These are phyloP conservation scores for Stenchaetothrips biformis DNA, from an alignment of 2,888 invertebrate species.

Conservation along the genomic window DNA sequence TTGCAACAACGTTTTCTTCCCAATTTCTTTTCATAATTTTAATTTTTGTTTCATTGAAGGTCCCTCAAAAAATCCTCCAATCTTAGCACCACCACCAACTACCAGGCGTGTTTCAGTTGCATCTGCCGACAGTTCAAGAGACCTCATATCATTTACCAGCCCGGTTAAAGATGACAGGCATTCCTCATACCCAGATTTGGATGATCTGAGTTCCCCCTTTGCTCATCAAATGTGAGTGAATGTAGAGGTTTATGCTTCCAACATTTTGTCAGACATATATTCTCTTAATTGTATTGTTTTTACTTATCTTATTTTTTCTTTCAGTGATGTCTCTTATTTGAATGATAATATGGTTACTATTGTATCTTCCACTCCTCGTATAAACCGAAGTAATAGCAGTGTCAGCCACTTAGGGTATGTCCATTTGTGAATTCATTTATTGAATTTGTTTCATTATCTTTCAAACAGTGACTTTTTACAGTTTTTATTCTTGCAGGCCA, in stretches of 20 bases:
- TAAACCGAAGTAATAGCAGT: not conserved
- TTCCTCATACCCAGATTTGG: constrained; percentile 15
- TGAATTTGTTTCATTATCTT: not conserved
- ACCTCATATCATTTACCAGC: constrained; percentile 68
- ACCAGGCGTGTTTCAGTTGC: constrained; percentile 34
- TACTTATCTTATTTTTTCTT: not conserved
- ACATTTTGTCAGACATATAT: not conserved
- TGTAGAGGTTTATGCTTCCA: not conserved
- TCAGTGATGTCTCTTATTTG: not conserved
- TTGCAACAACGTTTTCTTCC: not conserved
- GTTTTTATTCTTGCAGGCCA: not conserved
- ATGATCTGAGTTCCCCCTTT: not conserved
- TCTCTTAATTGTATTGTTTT: not conserved
- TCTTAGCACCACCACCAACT: constrained; percentile 41
- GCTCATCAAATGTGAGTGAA: not conserved
- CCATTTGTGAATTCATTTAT: not conserved
- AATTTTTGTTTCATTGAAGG: constrained; percentile 21
- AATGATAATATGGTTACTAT: not conserved
- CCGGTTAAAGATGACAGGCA: constrained; percentile 48
- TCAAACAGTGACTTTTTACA: not conserved
- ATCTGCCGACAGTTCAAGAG: constrained; percentile 41
- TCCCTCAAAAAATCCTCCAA: constrained; percentile 39
- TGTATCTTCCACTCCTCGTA: not conserved
- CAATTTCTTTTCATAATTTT: not conserved
- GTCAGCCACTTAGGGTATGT: constrained; percentile 13